Evolutionary conservation across 2,113 vertebrate genomes (phyloP).

Genomic region (Esox niger): DNA sequence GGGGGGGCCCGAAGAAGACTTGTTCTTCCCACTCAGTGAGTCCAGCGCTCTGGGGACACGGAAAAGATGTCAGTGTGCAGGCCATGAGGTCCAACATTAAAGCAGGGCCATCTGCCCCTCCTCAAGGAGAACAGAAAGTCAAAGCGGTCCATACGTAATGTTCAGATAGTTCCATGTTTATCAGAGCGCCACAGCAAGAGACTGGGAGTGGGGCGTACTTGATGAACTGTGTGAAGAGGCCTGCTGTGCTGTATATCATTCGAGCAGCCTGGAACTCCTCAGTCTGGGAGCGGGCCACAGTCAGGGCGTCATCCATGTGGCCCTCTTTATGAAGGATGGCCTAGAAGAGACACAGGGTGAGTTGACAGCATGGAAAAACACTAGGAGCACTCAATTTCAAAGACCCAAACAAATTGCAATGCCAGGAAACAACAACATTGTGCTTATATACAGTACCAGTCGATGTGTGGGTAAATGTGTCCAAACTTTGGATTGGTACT

Average conservation of each 20-base stretch:
- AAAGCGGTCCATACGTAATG: neutral
- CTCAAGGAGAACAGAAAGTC: too few relatives aligned
- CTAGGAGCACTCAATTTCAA: neutral
- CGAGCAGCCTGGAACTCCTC: conserved; percentile 89
- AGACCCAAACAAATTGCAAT: too few relatives aligned
- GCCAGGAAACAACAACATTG: too few relatives aligned
- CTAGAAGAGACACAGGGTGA: conserved; percentile 51
- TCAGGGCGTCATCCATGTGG: conserved; percentile 90
- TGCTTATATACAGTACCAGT: too few relatives aligned
- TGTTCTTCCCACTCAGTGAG: conserved; percentile 84
- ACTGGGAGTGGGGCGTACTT: conserved; percentile 66
- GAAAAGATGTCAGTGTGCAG: neutral
- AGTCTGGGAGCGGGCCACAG: conserved; percentile 84
- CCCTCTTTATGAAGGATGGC: conserved; percentile 92
- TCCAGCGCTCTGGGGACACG: conserved; percentile 77
- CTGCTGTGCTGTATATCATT: conserved; percentile 88
- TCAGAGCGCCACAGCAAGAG: neutral
- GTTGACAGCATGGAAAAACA: neutral
- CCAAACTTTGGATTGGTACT: too few relatives aligned
- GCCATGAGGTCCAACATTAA: neutral
- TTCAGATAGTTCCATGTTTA: neutral
- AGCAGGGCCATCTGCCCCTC: neutral
- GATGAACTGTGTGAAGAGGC: conserved; percentile 88
- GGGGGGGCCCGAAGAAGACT: conserved; percentile 64
- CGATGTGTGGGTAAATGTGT: too few relatives aligned